Conservation (phyloP, 2,797 vertebrate genomes). For the Miichthys miiuy region DNA sequence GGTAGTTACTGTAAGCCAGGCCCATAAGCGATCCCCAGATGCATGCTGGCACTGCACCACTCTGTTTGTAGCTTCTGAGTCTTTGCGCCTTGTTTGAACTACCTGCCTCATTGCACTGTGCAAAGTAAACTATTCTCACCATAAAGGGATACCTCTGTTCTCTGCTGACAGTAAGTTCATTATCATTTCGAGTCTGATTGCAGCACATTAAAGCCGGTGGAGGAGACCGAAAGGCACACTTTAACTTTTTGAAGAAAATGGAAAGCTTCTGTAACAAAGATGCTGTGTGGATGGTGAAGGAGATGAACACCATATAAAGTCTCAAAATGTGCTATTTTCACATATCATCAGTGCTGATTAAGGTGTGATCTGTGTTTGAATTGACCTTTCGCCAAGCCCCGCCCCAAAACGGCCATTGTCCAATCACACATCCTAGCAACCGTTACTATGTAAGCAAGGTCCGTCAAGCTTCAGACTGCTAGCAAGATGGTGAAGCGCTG, state of each 20-base stretch:
- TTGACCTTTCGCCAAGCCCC: too few relatives aligned
- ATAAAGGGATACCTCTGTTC: conserved; percentile 41
- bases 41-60: conserved; percentile 57
- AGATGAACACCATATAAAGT: neutral
- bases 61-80: conserved; percentile 31
- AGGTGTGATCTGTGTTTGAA: neutral
- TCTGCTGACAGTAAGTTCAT: conserved; percentile 32
- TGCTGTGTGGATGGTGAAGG: neutral
- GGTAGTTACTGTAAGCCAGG: conserved; percentile 65
- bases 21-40: conserved; percentile 66
- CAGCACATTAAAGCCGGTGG: conserved; percentile 30
- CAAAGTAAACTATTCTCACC: conserved; percentile 38
- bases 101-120: conserved; percentile 28
- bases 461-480: too few relatives aligned
- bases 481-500: too few relatives aligned
- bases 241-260: conserved; percentile 16
- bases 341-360: neutral
- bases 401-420: too few relatives aligned
- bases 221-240: conserved; percentile 11
- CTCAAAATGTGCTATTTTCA: conserved; percentile 2
- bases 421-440: too few relatives aligned
- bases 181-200: conserved; percentile 45
- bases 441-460: too few relatives aligned
- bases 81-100: conserved; percentile 49
- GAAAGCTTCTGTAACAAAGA: neutral